A percentile compares a stretch with the other conserved stretches of the same genome.
Evolutionary conservation across 2,888 invertebrate species (phyloP).

Genomic region (Neria commutata): DNA sequence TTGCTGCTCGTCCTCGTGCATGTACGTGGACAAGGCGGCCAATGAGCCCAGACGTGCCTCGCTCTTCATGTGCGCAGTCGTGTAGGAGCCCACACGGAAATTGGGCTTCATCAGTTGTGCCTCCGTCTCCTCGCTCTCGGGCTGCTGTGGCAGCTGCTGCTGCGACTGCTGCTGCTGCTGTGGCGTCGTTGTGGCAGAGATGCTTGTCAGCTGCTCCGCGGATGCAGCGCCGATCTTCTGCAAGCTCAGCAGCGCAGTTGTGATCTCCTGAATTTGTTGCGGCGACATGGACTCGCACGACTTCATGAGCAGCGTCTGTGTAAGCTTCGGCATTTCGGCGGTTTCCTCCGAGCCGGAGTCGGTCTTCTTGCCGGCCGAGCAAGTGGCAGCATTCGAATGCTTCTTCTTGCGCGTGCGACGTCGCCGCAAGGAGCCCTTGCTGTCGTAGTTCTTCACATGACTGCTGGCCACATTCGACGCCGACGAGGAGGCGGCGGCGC

Average conservation of each 20-base stretch:
- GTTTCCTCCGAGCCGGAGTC: slow-evolving; percentile 68
- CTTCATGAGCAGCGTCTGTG: slow-evolving; percentile 68
- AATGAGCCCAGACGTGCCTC: slow-evolving; percentile 59
- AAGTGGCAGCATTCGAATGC: slow-evolving; percentile 36
- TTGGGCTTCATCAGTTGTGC: slow-evolving; percentile 66
- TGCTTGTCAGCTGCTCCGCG: slow-evolving; percentile 26
- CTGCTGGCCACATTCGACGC: slow-evolving; percentile 37
- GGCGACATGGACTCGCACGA: slow-evolving; percentile 65
- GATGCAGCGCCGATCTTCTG: slow-evolving; percentile 28
- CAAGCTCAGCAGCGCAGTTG: slow-evolving; percentile 60
- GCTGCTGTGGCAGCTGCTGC: slow-evolving; percentile 12
- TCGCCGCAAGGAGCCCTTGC: slow-evolving; percentile 60
- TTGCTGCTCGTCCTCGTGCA: slow-evolving; percentile 55
- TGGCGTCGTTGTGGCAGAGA: slow-evolving; percentile 3
- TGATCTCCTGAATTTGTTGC: slow-evolving; percentile 67
- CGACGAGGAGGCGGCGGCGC: slow-evolving; percentile 46
- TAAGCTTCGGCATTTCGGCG: slow-evolving; percentile 39
- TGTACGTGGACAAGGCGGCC: slow-evolving; percentile 60
- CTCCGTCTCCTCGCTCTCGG: slow-evolving; percentile 67
- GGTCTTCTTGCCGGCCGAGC: slow-evolving; percentile 55
- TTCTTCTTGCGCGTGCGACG: slow-evolving; percentile 59
- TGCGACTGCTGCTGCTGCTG: neutral
- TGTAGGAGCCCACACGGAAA: slow-evolving; percentile 70
- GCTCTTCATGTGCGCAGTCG: slow-evolving; percentile 54
- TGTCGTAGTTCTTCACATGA: slow-evolving; percentile 53